A percentile compares a stretch with the other conserved stretches of the same genome.
Conservation (phyloP, 2,113 vertebrate species). For the Solenodon paradoxus region DNA sequence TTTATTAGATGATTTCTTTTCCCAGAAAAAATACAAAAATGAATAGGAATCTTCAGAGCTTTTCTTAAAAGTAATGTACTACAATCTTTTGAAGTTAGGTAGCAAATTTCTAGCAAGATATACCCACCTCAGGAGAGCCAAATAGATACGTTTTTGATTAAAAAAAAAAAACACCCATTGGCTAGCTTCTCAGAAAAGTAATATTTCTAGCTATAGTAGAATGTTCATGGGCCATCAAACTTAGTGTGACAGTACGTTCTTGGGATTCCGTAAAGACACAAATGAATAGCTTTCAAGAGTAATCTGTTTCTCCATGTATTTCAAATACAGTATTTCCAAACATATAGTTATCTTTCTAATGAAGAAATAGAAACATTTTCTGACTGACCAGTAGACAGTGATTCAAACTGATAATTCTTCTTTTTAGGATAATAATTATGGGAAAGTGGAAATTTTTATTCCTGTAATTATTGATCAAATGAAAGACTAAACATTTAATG, state of each 20-base stretch:
- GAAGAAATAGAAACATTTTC: conserved; percentile 35
- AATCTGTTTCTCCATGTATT: conserved; percentile 4
- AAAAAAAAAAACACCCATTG: conserved; percentile 33
- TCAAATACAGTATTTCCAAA: conserved; percentile 40
- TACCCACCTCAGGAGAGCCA: neutral
- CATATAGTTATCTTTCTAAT: conserved; percentile 1
- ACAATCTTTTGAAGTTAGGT: conserved; percentile 31
- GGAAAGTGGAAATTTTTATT: neutral
- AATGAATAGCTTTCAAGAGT: conserved; percentile 8
- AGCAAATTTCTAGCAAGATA: conserved; percentile 23
- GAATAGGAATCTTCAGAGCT: conserved; percentile 25
- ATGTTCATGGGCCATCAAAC: conserved; percentile 30
- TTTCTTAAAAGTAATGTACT: conserved; percentile 39
- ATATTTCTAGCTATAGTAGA: conserved; percentile 34
- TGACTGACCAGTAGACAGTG: conserved; percentile 25
- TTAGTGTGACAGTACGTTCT: neutral
- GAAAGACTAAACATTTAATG: conserved; percentile 13
- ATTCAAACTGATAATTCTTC: neutral
- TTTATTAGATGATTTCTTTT: conserved; percentile 17
- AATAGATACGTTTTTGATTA: conserved; percentile 36
- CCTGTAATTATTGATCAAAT: conserved; percentile 6
- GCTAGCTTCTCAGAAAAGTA: conserved; percentile 48
- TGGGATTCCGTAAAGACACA: conserved; percentile 10
- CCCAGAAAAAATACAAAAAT: neutral
- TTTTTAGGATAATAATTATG: conserved; percentile 30